Evolutionary conservation across 1,140 invertebrate species (phyloP), one percentile per base, ranked within the genome.

Genomic region (Conus betulinus): DNA sequence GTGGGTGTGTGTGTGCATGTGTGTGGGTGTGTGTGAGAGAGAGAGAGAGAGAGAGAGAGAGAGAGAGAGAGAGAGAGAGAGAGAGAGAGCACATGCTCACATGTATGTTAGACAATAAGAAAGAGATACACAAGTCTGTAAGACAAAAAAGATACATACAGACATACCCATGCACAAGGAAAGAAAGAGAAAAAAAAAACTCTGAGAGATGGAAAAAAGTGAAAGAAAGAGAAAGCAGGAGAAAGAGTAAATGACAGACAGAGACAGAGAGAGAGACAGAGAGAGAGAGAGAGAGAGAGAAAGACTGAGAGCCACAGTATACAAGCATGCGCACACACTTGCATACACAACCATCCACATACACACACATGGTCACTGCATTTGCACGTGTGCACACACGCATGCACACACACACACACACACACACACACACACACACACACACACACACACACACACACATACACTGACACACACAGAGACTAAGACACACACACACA

Each of bases 371-470:
- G 17, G 11, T 0, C 60, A 63, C 60, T 13, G 17, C 60, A 63
- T 4, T 13, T 23, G 87, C 25, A 83, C 87, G 90, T n/a, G 23
- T 0, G 55, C 52, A 55, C 84, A 84, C 25, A 39, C 53, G n/a
- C 53, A 89, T 11, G 84, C 13, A 89, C 23, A 71, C 39, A 63
- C 53, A 63, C 84, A 63, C 4, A 63, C 1, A 39, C 39, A 39
- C 39, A 39, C 39, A 39, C 39, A 39, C 39, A 86, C 23, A 86
- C 15, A 86, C 2, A 10, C 27, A n/a, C 84, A n/a, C 27, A 86
- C 17, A 67, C 84, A 67, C 25, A 63, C 63, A 86, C 60, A 63
- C 20, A 87, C 81, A 53, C 52, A 85, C 6, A 86, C 25, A 11
- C 60, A 63, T 4, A 63, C 60, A 63, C 60, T 0, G 11, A 4